Conservation (phyloP, 2,113 vertebrate genomes). For the Sporophila hypoxantha region DNA sequence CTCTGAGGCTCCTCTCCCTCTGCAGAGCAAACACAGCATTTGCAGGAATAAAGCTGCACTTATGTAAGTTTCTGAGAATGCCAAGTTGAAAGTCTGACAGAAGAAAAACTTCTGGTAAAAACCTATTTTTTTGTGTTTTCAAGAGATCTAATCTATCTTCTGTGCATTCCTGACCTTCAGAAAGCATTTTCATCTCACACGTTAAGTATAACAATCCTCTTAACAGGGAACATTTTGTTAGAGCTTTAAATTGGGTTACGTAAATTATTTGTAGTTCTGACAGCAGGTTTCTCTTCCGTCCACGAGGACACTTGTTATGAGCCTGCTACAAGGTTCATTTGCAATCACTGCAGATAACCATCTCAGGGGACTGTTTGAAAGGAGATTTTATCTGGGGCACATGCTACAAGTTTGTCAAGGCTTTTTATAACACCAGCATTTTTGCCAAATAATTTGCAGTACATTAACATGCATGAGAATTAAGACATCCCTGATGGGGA, state of each 20-base stretch:
- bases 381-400: background rate
- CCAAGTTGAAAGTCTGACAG: constrained; percentile 6
- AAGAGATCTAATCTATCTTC: constrained; percentile 43
- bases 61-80: constrained; percentile 15
- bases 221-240: constrained; percentile 67
- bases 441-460: background rate
- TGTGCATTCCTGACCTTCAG: constrained; percentile 40
- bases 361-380: background rate
- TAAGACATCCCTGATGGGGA: background rate
- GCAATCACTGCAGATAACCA: constrained; percentile 30
- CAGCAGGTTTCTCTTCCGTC: constrained; percentile 43
- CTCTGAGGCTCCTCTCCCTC: background rate
- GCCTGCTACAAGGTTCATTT: constrained; percentile 25
- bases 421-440: background rate
- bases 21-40: constrained; percentile 6
- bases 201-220: constrained; percentile 64
- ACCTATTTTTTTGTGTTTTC: constrained; percentile 5
- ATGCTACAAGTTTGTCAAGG: background rate
- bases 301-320: constrained; percentile 31
- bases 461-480: background rate
- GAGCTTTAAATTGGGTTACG: constrained; percentile 60
- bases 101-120: constrained; percentile 14
- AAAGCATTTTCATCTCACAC: constrained; percentile 52
- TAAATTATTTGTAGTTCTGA: constrained; percentile 59
- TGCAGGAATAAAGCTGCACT: constrained; percentile 11